Percentiles rank a stretch among this genome's conserved stretches.
Conservation (phyloP, 2,888 invertebrate genomes). For the Ichneumoninae sp. region DNA sequence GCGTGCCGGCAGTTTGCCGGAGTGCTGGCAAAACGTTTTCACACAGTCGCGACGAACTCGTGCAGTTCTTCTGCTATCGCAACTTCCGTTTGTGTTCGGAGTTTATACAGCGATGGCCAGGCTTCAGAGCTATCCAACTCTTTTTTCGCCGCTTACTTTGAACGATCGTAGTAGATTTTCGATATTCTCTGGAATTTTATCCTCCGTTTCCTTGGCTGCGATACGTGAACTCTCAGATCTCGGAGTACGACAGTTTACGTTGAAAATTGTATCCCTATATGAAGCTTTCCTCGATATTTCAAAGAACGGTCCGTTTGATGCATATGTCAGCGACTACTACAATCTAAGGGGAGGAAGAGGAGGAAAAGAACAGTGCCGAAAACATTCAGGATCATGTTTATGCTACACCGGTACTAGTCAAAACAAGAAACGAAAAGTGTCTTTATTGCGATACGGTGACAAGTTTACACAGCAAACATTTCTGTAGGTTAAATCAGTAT, state of each 20-base stretch:
- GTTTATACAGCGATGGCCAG: background rate
- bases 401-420: background rate
- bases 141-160: slow-evolving; percentile 12
- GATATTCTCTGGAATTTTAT: slow-evolving; percentile 31
- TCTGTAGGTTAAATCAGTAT: no score
- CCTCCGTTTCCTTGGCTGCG: slow-evolving; percentile 1
- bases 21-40: slow-evolving; percentile 15
- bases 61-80: background rate
- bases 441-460: background rate
- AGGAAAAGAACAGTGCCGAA: background rate
- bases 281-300: slow-evolving; percentile 7
- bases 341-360: background rate
- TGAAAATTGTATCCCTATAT: slow-evolving; percentile 2
- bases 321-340: background rate
- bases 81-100: background rate
- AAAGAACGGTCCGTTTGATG: slow-evolving; percentile 1
- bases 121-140: background rate
- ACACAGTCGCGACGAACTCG: slow-evolving; percentile 22
- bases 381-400: background rate
- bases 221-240: slow-evolving; percentile 7
- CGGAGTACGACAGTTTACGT: slow-evolving; percentile 13
- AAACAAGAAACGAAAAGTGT: background rate
- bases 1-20: slow-evolving; percentile 14
- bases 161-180: background rate
- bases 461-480: no score